These are phyloP conservation scores for Peromyscus polionotus DNA, from an alignment of 2,113 vertebrate genomes.

Conservation along the genomic window DNA sequence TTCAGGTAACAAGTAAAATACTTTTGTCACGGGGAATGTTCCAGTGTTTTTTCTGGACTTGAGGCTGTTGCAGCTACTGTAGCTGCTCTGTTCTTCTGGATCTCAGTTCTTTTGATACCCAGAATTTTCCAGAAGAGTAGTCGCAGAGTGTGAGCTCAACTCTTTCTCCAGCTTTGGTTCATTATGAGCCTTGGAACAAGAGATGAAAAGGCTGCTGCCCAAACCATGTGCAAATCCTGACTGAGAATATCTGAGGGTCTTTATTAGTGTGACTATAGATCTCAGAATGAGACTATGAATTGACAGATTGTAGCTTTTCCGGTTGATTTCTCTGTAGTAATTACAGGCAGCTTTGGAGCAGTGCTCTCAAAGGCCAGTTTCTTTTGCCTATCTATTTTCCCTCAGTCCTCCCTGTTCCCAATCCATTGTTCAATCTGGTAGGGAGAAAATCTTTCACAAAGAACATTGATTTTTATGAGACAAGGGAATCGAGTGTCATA, in stretches of 20 bases:
- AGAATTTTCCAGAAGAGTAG: not conserved
- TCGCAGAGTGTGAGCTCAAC: accelerated
- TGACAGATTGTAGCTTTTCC: not conserved
- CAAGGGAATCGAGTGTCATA: not conserved
- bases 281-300: not conserved
- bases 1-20: not conserved
- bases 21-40: not conserved
- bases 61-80: not conserved
- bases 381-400: not conserved
- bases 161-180: not conserved
- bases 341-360: not conserved
- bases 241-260: not conserved
- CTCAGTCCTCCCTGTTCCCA: not conserved
- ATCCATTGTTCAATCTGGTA: not conserved
- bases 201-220: not conserved
- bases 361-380: not conserved
- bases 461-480: not conserved
- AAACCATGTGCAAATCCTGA: not conserved
- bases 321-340: not conserved
- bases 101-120: not conserved
- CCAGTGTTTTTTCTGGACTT: not conserved
- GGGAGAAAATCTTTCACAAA: constrained; percentile 13
- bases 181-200: not conserved
- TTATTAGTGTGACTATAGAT: not conserved
- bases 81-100: not conserved